Evolutionary conservation across 2,797 vertebrate species (phyloP).

Genomic region (Artibeus jamaicensis): DNA sequence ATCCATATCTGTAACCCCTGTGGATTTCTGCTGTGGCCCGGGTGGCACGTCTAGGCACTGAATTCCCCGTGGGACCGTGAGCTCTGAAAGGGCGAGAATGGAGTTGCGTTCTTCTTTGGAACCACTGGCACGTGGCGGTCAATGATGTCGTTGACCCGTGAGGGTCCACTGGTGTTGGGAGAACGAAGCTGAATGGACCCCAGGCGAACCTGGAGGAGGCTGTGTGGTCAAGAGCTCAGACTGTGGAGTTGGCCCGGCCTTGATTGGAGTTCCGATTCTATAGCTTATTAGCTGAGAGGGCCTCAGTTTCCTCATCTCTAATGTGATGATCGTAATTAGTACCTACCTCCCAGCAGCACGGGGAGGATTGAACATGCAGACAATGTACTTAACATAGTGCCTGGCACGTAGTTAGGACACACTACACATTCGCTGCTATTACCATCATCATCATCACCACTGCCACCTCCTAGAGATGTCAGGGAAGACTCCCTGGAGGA

Average conservation of each 20-base stretch:
- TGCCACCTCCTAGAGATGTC: neutral
- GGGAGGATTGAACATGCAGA: neutral
- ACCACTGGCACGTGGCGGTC: neutral
- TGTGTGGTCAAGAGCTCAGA: neutral
- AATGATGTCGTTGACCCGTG: neutral
- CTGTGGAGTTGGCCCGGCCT: neutral
- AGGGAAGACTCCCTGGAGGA: neutral
- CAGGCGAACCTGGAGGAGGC: neutral
- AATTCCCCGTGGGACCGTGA: neutral
- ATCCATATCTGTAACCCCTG: neutral
- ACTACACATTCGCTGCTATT: accelerated
- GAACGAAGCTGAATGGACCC: neutral
- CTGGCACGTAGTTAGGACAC: neutral
- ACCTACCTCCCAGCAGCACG: neutral
- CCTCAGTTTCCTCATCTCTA: neutral
- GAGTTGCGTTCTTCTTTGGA: neutral
- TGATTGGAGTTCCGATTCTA: neutral
- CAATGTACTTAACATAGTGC: neutral
- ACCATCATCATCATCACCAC: accelerated
- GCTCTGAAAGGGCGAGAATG: neutral
- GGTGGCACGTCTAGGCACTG: neutral
- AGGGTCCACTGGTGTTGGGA: neutral
- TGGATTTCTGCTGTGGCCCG: neutral
- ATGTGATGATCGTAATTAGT: neutral
- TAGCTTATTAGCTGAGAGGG: neutral